Conservation (phyloP, 1,140 invertebrate species). For the Neuroterus valhalla region DNA sequence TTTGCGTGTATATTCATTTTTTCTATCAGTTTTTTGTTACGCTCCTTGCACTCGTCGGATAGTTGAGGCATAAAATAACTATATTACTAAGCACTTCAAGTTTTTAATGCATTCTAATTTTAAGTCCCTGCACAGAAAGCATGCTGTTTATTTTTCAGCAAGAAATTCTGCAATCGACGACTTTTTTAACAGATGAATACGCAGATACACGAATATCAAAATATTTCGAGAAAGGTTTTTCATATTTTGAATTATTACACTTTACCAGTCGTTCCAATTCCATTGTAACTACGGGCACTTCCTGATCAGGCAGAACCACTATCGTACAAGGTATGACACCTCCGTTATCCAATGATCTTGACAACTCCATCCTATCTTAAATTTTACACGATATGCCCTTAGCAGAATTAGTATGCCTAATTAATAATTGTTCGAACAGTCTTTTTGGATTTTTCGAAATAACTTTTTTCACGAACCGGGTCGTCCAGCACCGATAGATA, state of each 20-base stretch:
- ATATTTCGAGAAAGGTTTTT: too few relatives aligned
- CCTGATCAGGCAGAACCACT: constrained; percentile 59
- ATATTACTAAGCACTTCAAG: too few relatives aligned
- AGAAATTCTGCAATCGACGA: too few relatives aligned
- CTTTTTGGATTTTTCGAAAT: neutral
- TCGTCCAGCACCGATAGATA: neutral
- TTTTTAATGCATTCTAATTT: too few relatives aligned
- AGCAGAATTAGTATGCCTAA: neutral
- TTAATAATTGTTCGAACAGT: neutral
- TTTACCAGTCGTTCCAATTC: constrained; percentile 54
- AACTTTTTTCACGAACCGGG: neutral
- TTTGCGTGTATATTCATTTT: too few relatives aligned
- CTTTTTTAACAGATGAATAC: too few relatives aligned
- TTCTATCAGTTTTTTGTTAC: too few relatives aligned
- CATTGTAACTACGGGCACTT: constrained; percentile 50
- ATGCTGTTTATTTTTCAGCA: too few relatives aligned
- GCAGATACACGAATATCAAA: too few relatives aligned
- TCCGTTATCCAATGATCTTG: constrained; percentile 32
- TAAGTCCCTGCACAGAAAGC: too few relatives aligned
- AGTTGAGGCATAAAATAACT: too few relatives aligned
- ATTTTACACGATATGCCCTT: constrained; percentile 12
- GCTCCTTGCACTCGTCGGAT: too few relatives aligned
- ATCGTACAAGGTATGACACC: constrained; percentile 40
- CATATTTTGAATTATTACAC: constrained; percentile 17
- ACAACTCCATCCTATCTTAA: constrained; percentile 32